Evolutionary conservation across 2,888 invertebrate genomes (phyloP).

Genomic region (Aleiodes leptofemur): DNA sequence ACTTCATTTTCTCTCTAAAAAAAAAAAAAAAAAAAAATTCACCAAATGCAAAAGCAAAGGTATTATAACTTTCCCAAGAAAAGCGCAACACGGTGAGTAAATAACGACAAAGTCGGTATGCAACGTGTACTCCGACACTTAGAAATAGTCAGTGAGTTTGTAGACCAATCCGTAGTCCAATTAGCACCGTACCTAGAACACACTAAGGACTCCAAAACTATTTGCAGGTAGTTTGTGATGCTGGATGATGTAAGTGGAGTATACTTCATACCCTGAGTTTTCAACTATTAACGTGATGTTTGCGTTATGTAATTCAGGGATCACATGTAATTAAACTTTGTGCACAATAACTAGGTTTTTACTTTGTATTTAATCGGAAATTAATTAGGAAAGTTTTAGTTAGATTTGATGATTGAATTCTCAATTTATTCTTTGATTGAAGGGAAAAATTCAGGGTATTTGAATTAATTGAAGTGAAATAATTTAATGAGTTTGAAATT

Average conservation of each 20-base stretch:
- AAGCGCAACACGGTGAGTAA: too few species aligned
- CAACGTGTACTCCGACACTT: constrained; percentile 23
- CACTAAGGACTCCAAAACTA: constrained; percentile 22
- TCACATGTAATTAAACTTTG: constrained; percentile 19
- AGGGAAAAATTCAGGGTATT: too few species aligned
- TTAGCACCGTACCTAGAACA: constrained; percentile 17
- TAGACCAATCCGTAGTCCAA: constrained; percentile 34
- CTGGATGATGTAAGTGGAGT: constrained; percentile 24
- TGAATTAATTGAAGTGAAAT: too few species aligned
- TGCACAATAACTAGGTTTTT: not conserved
- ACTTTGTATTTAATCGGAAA: not conserved
- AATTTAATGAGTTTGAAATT: too few species aligned
- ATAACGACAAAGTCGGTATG: not conserved
- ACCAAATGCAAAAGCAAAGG: not conserved
- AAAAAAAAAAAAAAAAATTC: not conserved
- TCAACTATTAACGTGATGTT: constrained; percentile 20
- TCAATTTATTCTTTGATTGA: too few species aligned
- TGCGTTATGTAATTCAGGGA: constrained; percentile 26
- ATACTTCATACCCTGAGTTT: constrained; percentile 21
- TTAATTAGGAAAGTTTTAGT: too few species aligned
- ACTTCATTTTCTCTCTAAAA: not conserved
- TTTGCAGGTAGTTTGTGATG: constrained; percentile 16
- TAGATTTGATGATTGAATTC: too few species aligned
- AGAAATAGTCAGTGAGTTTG: constrained; percentile 18
- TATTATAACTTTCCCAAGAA: not conserved